Conservation (phyloP, 2,888 invertebrate species). For the Machimus rusticus region DNA sequence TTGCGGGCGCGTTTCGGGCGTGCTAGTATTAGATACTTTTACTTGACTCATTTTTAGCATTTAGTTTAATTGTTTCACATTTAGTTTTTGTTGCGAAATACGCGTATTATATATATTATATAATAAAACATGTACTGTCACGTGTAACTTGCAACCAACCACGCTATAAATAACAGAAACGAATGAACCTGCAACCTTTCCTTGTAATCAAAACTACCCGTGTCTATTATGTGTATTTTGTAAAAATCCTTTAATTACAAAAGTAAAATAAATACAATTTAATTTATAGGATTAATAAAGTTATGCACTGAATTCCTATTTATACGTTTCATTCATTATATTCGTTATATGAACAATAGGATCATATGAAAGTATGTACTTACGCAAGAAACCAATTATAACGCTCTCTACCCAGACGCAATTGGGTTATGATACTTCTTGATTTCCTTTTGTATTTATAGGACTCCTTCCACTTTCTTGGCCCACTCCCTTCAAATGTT, state of each 20-base stretch:
- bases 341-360: not conserved
- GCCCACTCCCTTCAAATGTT: not conserved
- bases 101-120: no score
- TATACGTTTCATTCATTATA: not conserved
- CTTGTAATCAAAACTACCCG: no score
- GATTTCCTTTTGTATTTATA: not conserved
- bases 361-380: not conserved
- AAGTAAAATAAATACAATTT: not conserved
- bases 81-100: no score
- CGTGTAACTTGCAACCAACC: no score
- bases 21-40: no score
- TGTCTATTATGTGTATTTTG: no score
- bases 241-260: not conserved
- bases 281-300: not conserved
- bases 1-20: no score
- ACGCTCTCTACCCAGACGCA: not conserved
- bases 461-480: not conserved
- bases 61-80: no score
- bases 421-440: not conserved
- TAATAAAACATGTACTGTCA: no score
- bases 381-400: not conserved
- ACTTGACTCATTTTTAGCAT: no score
- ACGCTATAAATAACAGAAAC: no score
- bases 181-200: no score
- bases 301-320: not conserved